A percentile compares a stretch with the other conserved stretches of the same genome.
These are phyloP conservation scores for Crotophaga sulcirostris DNA, from an alignment of 2,113 vertebrate genomes.

Conservation along the genomic window DNA sequence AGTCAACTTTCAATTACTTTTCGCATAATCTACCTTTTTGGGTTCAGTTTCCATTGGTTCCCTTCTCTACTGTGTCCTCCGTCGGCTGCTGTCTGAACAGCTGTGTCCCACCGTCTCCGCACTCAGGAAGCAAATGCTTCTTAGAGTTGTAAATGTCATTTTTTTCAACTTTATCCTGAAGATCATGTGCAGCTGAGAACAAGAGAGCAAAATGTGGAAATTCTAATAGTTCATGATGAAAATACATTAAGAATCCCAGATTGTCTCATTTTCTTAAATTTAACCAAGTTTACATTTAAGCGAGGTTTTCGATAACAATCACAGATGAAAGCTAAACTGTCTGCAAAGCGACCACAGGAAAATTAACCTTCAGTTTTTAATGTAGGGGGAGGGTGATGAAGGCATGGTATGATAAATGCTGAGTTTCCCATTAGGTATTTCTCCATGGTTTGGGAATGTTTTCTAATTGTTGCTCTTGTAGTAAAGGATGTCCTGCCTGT, in stretches of 20 bases:
- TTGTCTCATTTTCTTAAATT: background rate
- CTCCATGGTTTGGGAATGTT: background rate
- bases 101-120: background rate
- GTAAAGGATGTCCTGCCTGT: background rate
- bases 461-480: background rate
- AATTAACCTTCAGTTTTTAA: background rate
- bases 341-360: background rate
- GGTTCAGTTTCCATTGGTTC: background rate
- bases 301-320: background rate
- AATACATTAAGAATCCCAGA: background rate
- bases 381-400: background rate
- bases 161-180: background rate
- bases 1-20: background rate
- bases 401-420: background rate
- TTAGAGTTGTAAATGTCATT: background rate
- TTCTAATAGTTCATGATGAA: background rate
- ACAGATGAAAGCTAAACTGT: background rate
- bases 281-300: background rate
- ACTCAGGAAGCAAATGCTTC: background rate
- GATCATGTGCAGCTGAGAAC: background rate
- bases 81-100: background rate
- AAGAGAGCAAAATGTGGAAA: background rate
- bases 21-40: background rate
- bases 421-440: background rate
- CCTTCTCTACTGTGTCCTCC: background rate